Percentiles rank a stretch among this genome's conserved stretches.
These are phyloP conservation scores for Euglossa dilemma DNA, from an alignment of 1,140 invertebrate genomes.

Conservation along the genomic window DNA sequence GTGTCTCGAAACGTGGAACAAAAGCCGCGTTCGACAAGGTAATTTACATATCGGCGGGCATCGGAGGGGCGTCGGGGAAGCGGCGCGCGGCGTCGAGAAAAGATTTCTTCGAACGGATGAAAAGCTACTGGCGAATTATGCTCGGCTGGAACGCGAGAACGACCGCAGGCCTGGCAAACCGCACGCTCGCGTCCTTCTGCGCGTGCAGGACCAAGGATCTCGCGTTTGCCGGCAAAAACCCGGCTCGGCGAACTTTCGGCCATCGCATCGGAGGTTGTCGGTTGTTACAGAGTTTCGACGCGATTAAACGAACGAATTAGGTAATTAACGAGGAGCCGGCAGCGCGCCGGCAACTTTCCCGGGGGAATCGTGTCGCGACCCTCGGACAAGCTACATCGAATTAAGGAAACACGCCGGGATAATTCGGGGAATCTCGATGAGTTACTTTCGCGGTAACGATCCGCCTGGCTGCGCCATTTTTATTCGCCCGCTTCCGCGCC, in stretches of 20 bases:
- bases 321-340: neutral
- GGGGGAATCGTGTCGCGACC: no score
- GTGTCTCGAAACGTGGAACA: neutral
- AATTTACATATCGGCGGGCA: neutral
- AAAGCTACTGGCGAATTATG: conserved; percentile 23
- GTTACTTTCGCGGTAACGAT: no score
- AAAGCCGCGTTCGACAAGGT: conserved; percentile 1
- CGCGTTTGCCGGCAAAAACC: neutral
- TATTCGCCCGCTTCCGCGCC: no score
- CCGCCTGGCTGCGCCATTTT: no score
- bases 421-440: neutral
- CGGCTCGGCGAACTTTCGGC: neutral
- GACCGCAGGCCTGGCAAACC: conserved; percentile 1
- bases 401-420: neutral
- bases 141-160: neutral
- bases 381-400: neutral
- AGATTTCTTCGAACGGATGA: neutral
- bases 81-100: no score
- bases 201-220: neutral
- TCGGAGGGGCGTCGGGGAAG: no score
- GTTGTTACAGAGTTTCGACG: no score
- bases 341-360: neutral
- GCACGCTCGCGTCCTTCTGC: conserved; percentile 13
- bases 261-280: neutral
- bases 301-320: conserved; percentile 8